These are phyloP conservation scores for Drosophila monieri DNA, from an alignment of 2,888 invertebrate genomes.

Conservation along the genomic window DNA sequence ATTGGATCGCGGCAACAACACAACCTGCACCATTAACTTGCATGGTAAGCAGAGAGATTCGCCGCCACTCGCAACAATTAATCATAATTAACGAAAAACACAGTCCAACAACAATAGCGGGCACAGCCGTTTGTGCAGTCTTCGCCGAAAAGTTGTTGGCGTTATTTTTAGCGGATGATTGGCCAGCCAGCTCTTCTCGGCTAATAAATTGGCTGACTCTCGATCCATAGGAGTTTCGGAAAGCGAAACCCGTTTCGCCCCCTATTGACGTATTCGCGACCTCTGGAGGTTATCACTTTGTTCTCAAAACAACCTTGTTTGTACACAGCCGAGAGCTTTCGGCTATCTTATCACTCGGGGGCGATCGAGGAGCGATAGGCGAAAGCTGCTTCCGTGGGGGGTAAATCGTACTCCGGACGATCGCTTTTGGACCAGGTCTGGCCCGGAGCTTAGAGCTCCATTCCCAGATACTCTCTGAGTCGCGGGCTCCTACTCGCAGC, in stretches of 20 bases:
- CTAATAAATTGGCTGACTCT: conserved; percentile 47
- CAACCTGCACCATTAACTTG: conserved; percentile 97
- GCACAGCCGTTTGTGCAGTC: conserved; percentile 37
- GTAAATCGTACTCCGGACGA: conserved; percentile 9
- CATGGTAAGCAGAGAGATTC: conserved; percentile 90
- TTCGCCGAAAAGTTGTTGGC: conserved; percentile 57
- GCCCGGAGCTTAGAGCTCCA: conserved; percentile 10
- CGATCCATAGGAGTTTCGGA: conserved; percentile 51
- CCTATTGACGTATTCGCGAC: conserved; percentile 48
- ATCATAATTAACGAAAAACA: conserved; percentile 70
- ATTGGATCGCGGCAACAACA: conserved; percentile 95
- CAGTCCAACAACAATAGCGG: conserved; percentile 32
- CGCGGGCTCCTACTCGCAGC: conserved; percentile 63
- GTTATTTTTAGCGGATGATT: conserved; percentile 77
- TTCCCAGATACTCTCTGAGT: conserved; percentile 12
- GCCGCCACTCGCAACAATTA: conserved; percentile 55
- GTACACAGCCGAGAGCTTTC: conserved; percentile 20
- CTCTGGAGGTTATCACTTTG: conserved; percentile 65
- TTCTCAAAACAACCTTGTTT: conserved; percentile 48
- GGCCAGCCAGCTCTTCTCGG: conserved; percentile 56
- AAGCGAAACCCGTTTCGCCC: conserved; percentile 45
- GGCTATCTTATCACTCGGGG: conserved; percentile 60
- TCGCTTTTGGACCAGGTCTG: conserved; percentile 10
- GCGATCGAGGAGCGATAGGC: conserved; percentile 9
- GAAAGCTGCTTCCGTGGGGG: conserved; percentile 19